phyloP scores from a whole-genome alignment of 2,888 invertebrate species.

The Pteria penguin region DNA sequence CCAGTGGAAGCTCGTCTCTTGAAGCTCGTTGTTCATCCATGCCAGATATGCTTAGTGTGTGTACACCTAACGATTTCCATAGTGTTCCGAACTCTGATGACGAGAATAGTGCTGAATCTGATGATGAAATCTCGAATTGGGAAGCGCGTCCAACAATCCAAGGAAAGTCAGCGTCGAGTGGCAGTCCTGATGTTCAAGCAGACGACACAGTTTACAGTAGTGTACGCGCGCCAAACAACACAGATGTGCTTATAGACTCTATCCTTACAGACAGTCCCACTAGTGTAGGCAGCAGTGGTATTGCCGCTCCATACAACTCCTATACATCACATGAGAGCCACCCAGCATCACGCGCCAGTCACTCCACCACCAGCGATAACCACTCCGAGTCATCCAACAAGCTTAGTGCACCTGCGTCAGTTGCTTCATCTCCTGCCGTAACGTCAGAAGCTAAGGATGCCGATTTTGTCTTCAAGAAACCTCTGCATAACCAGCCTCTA shows the following conservation, averaged over 20 bases:
- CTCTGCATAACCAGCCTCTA: slow-evolving; percentile 55
- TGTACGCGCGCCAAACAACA: slow-evolving; percentile 37
- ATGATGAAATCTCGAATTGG: slow-evolving; percentile 51
- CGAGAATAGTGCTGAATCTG: slow-evolving; percentile 47
- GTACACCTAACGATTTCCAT: slow-evolving; percentile 49
- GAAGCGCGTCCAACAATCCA: slow-evolving; percentile 62
- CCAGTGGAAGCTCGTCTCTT: slow-evolving; percentile 61
- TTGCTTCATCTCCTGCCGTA: slow-evolving; percentile 46
- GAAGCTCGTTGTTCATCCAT: slow-evolving; percentile 60
- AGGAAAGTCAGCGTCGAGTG: slow-evolving; percentile 71
- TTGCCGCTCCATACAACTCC: slow-evolving; percentile 71
- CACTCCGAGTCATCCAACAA: slow-evolving; percentile 56
- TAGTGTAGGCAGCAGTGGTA: slow-evolving; percentile 71
- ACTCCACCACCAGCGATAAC: slow-evolving; percentile 60
- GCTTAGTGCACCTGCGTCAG: slow-evolving; percentile 49
- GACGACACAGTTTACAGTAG: slow-evolving; percentile 26
- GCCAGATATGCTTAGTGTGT: slow-evolving; percentile 58
- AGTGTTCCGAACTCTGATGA: slow-evolving; percentile 55
- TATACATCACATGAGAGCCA: slow-evolving; percentile 53
- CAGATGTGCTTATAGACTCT: slow-evolving; percentile 64
- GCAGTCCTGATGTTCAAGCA: slow-evolving; percentile 49
- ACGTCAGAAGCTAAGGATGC: slow-evolving; percentile 27
- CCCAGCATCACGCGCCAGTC: slow-evolving; percentile 48
- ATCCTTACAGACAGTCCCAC: slow-evolving; percentile 73
- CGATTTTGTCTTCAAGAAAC: slow-evolving; percentile 57